A percentile compares a stretch with the other conserved stretches of the same genome.
Conservation (phyloP, 1,140 invertebrate species). For the honey bee (Apis mellifera) region DNA sequence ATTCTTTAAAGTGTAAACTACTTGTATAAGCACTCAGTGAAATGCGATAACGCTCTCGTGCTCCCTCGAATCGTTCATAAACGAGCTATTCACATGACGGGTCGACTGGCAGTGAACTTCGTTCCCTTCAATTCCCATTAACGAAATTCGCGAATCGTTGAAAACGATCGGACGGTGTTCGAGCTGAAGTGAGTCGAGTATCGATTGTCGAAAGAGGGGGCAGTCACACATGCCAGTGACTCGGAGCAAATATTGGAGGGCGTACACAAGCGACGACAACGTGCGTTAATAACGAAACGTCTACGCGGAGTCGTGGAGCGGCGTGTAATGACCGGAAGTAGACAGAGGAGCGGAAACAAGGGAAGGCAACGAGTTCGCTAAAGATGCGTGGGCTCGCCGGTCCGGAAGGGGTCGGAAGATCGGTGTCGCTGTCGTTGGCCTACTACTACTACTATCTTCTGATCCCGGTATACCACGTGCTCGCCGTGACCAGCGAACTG, state of each 20-base stretch:
- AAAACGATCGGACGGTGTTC: not conserved
- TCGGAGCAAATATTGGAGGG: constrained; percentile 41
- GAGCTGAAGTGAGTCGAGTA: not conserved
- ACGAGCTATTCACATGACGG: not conserved
- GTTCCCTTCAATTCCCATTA: not conserved
- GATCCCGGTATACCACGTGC: constrained; percentile 68
- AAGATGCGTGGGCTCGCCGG: constrained; percentile 68
- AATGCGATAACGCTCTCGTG: constrained; percentile 15
- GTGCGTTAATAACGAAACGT: constrained; percentile 10
- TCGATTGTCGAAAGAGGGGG: constrained; percentile 9
- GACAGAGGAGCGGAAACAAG: constrained; percentile 49
- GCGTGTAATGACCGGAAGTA: constrained; percentile 44
- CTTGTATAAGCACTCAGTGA: constrained; percentile 24
- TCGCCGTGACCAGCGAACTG: constrained; percentile 80
- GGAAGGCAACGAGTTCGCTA: constrained; percentile 58
- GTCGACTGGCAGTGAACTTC: not conserved
- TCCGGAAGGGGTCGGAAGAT: constrained; percentile 53
- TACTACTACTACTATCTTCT: constrained; percentile 63
- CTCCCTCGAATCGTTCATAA: not conserved
- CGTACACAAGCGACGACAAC: constrained; percentile 31
- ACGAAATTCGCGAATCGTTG: not conserved
- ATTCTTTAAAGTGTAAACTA: constrained; percentile 34
- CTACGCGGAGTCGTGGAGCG: not conserved
- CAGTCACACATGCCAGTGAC: constrained; percentile 25
- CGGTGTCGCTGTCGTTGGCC: constrained; percentile 61